Base-by-base conservation (phyloP, 1,140 invertebrate genomes). In the Conus ventricosus region DNA sequence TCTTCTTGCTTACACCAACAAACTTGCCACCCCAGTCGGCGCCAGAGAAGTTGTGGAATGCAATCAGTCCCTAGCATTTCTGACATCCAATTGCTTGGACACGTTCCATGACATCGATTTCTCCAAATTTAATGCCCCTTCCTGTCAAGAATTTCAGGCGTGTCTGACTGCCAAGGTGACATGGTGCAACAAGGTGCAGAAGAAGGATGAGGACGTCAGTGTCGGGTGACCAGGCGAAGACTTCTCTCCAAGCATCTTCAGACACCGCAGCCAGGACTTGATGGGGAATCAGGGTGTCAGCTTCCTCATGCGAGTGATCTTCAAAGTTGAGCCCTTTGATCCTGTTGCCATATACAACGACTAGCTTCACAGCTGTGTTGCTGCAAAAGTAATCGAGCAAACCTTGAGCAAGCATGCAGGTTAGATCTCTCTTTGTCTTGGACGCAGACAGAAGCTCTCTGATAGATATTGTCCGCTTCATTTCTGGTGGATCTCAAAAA, bases 221-320 rank as follows among this genome's bases (percentile, higher is more conserved):
- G 4, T 67, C 4, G 11, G 4, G 60, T 15, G 78, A 81, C 5
- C 78, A 81, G n/a, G 5, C 78, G 5, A 13, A 81, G 11, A 81
- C 15, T 81, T 81, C 51, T 81, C n/a, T 13, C 78, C 15, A 13
- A 11, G 25, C 78, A 81, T 25, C n/a, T 15, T 81, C 51, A 53
- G 11, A 13, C 25, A 25, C n/a, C 11, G 5, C 25, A 81, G 78
- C 13, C 51, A 81, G 4, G 78, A 81, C 78, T 53, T 81, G 78
- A 81, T 81, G 78, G 25, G 78, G 78, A 81, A 81, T 81, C 78
- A 81, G 25, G 11, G 78, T 81, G n/a, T 2, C 78, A 81, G 78
- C 78, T 25, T 81, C 78, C 25, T 81, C 78, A 25, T 81, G 78
- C 13, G 78, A 39, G n/a, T 81, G 1, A n/a, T n/a, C 78, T 81